phyloP scores from a whole-genome alignment of 2,888 invertebrate genomes.

The Rhyacophila evoluta region DNA sequence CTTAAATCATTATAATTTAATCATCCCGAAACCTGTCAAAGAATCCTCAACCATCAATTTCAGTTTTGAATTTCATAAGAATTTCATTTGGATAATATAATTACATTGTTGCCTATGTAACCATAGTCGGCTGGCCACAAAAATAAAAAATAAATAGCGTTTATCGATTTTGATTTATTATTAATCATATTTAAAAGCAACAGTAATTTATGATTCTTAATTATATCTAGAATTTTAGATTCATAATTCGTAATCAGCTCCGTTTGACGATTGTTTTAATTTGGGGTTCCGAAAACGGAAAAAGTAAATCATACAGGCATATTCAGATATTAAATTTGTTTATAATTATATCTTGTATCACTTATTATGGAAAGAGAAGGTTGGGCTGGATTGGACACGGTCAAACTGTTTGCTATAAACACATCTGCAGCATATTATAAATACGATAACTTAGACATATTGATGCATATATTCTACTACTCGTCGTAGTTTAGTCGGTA shows the following conservation, averaged over 20 bases:
- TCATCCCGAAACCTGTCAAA: constrained; percentile 4
- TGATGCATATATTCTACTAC: too few relatives aligned
- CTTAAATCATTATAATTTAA: constrained; percentile 24
- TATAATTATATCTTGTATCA: constrained; percentile 22
- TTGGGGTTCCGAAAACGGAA: constrained; percentile 40
- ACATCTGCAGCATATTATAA: too few relatives aligned
- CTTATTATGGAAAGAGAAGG: background rate
- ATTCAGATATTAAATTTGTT: constrained; percentile 22
- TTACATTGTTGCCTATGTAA: constrained; percentile 1
- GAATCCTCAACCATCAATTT: constrained; percentile 18
- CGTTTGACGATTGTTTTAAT: constrained; percentile 48
- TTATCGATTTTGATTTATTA: constrained; percentile 46
- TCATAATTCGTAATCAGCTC: constrained; percentile 52
- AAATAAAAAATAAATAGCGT: constrained; percentile 25
- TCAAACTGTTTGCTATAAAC: background rate
- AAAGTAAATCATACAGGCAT: constrained; percentile 37
- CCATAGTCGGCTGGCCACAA: background rate
- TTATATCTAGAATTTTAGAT: constrained; percentile 50
- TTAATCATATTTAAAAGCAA: constrained; percentile 34
- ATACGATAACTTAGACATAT: too few relatives aligned
- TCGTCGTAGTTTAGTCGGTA: too few relatives aligned
- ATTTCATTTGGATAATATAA: background rate
- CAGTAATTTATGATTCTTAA: constrained; percentile 49
- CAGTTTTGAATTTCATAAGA: background rate
- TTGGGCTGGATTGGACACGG: background rate